Conservation (phyloP, 2,888 invertebrate species). For the Bimastos eiseni region DNA sequence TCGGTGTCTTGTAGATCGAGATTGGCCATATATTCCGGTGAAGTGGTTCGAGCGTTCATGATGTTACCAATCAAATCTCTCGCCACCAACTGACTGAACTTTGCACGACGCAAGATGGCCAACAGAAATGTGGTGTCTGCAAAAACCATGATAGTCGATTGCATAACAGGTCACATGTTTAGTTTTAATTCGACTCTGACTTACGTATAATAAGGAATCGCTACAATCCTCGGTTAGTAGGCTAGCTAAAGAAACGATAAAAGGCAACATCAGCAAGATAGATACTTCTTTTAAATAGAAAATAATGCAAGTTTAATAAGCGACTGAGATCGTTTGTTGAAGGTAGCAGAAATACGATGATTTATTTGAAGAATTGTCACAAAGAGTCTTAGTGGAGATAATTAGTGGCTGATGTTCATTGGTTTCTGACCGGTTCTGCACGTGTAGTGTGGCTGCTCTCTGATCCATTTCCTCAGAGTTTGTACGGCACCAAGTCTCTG, state of each 20-base stretch:
- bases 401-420: background rate
- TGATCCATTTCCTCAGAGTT: conserved; percentile 29
- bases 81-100: conserved; percentile 39
- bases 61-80: conserved; percentile 32
- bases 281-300: background rate
- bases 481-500: conserved; percentile 31
- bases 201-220: too few relatives aligned
- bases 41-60: background rate
- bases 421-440: conserved; percentile 14
- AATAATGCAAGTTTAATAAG: background rate
- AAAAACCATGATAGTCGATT: background rate
- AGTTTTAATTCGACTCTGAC: background rate
- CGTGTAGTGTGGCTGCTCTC: conserved; percentile 24
- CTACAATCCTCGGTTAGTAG: background rate
- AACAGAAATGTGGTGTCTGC: conserved; percentile 32
- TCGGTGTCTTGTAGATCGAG: background rate
- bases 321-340: background rate
- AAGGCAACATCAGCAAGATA: background rate
- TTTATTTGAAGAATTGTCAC: too few relatives aligned
- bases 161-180: background rate
- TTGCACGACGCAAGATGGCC: conserved; percentile 29
- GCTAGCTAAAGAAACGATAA: background rate
- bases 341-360: background rate
- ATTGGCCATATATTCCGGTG: conserved; percentile 16
- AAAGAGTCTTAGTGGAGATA: background rate